phyloP scores from a whole-genome alignment of 2,797 vertebrate species.

The Sebastes alutus region DNA sequence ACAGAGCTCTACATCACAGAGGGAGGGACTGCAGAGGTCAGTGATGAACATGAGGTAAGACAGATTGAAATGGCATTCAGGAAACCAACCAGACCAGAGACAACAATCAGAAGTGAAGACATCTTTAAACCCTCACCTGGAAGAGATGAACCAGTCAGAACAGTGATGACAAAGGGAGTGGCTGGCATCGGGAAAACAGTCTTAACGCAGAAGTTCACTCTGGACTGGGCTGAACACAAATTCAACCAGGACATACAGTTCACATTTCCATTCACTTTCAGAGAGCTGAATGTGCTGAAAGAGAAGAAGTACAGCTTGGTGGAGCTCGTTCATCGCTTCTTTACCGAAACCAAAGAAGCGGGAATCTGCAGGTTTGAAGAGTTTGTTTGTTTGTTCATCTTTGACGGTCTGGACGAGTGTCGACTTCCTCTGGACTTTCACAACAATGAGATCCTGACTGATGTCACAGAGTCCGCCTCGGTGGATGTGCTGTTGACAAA shows the following conservation, averaged over 20 bases:
- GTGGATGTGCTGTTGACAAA: slow-evolving; percentile 24
- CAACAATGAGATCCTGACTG: slow-evolving; percentile 13
- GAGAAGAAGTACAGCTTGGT: slow-evolving; percentile 9
- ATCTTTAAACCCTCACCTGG: slow-evolving; percentile 10
- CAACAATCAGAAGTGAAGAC: not conserved
- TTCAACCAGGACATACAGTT: slow-evolving; percentile 16
- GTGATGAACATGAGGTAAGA: slow-evolving; percentile 37
- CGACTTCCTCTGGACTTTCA: slow-evolving; percentile 24
- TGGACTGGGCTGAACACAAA: slow-evolving; percentile 48
- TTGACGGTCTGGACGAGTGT: slow-evolving; percentile 42
- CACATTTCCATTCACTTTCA: slow-evolving; percentile 20
- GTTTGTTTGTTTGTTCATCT: slow-evolving; percentile 21
- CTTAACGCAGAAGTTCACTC: slow-evolving; percentile 38
- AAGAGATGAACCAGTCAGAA: not conserved
- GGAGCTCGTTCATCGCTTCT: slow-evolving; percentile 28
- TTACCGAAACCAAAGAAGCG: slow-evolving; percentile 16
- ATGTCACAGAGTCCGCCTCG: slow-evolving; percentile 18
- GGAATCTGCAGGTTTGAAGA: slow-evolving; percentile 9
- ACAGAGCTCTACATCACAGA: slow-evolving; percentile 31
- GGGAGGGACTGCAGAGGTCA: not conserved
- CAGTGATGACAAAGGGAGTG: slow-evolving; percentile 22
- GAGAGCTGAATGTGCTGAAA: slow-evolving; percentile 33
- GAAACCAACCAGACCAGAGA: slow-evolving; percentile 4
- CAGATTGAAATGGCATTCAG: slow-evolving; percentile 28
- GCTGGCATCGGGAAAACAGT: slow-evolving; percentile 27